These are phyloP conservation scores for Lagocephalus sceleratus DNA, from an alignment of 2,797 vertebrate genomes.

Conservation along the genomic window DNA sequence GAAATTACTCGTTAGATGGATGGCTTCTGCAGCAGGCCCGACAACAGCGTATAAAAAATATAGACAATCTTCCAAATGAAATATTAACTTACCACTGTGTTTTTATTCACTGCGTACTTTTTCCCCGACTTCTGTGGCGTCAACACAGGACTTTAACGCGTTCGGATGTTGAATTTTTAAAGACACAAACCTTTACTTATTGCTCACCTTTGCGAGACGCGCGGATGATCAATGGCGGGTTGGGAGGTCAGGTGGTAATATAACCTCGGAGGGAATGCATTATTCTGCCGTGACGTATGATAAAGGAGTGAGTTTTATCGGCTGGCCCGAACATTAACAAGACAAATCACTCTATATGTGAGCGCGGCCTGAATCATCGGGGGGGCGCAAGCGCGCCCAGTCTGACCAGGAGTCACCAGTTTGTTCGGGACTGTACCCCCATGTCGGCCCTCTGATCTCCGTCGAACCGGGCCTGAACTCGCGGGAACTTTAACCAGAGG, in stretches of 20 bases:
- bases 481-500: too few species aligned
- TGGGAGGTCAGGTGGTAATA: conserved; percentile 32
- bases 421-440: conserved; percentile 16
- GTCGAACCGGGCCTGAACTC: too few species aligned
- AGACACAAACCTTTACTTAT: conserved; percentile 28
- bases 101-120: conserved; percentile 14
- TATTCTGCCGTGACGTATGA: conserved; percentile 34
- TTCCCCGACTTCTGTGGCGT: conserved; percentile 8
- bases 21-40: conserved; percentile 43
- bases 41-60: conserved; percentile 50
- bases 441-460: conserved; percentile 35
- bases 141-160: conserved; percentile 10
- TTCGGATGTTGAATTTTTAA: conserved; percentile 46
- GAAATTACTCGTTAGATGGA: conserved; percentile 57
- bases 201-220: conserved; percentile 35
- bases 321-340: conserved; percentile 41
- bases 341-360: conserved; percentile 35
- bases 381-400: conserved; percentile 26
- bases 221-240: conserved; percentile 30
- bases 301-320: conserved; percentile 21
- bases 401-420: conserved; percentile 28
- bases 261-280: conserved; percentile 32
- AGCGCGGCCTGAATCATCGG: conserved; percentile 38
- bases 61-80: conserved; percentile 47
- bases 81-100: conserved; percentile 37